A percentile compares a stretch with the other conserved stretches of the same genome.
phyloP scores from a whole-genome alignment of 2,888 invertebrate species.

The Octonoba sinensis region DNA sequence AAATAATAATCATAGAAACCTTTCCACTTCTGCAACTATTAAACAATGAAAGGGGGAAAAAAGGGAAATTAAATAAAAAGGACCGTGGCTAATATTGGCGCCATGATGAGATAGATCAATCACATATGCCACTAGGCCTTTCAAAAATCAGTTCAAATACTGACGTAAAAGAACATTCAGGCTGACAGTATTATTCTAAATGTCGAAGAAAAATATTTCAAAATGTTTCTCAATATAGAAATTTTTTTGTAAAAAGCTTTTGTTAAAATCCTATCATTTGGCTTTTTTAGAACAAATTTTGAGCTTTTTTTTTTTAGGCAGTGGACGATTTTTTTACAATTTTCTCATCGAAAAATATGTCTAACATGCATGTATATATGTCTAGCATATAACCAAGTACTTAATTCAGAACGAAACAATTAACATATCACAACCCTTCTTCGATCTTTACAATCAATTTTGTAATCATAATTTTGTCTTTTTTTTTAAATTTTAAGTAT shows the following conservation, averaged over 20 bases:
- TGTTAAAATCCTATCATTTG: neutral
- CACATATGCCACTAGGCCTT: conserved; percentile 55
- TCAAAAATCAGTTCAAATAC: conserved; percentile 4
- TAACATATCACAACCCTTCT: too few relatives aligned
- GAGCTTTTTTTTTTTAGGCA: conserved; percentile 19
- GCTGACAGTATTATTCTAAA: neutral
- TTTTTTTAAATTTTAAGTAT: too few relatives aligned
- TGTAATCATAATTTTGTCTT: too few relatives aligned
- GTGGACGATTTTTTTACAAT: conserved; percentile 36
- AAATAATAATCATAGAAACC: neutral
- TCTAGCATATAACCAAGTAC: too few relatives aligned
- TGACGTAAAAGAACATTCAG: neutral
- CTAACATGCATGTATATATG: neutral
- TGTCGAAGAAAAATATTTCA: neutral
- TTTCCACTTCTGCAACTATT: conserved; percentile 57
- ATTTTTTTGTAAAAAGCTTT: conserved; percentile 1
- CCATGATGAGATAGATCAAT: conserved; percentile 47
- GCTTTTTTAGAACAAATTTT: conserved; percentile 21
- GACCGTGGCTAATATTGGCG: conserved; percentile 56
- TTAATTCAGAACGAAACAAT: too few relatives aligned
- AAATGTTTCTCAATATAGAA: neutral
- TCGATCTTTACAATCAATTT: too few relatives aligned
- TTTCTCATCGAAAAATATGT: neutral
- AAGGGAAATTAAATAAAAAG: conserved; percentile 1
- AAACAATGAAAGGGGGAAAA: too few relatives aligned